A percentile compares a stretch with the other conserved stretches of the same genome.
Evolutionary conservation across 1,140 invertebrate genomes (phyloP).

Genomic region (Bombus difficillimus): DNA sequence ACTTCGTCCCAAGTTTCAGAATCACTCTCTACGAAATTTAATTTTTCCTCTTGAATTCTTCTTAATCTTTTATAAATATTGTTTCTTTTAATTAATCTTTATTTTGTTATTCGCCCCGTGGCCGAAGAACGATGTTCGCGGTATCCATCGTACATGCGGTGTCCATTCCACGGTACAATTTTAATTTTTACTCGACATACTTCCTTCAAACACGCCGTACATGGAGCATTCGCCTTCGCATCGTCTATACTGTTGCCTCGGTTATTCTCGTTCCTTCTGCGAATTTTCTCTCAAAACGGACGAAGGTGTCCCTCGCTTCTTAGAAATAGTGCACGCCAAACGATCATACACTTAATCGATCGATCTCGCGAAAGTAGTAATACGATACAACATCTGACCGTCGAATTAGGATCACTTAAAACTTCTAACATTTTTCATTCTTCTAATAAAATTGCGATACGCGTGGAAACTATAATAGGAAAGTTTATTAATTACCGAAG

Average conservation of each 20-base stretch:
- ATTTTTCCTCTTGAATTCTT: not conserved
- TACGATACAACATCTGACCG: not conserved
- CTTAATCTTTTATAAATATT: not conserved
- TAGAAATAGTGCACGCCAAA: not conserved
- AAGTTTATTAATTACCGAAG: not conserved
- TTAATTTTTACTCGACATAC: constrained; percentile 33
- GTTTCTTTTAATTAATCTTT: constrained; percentile 53
- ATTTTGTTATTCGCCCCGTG: constrained; percentile 42
- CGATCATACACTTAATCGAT: not conserved
- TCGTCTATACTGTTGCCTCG: constrained; percentile 5
- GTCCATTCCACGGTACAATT: constrained; percentile 72
- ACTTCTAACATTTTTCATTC: not conserved
- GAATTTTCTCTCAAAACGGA: not conserved
- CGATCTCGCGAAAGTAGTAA: not conserved
- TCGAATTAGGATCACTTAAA: not conserved
- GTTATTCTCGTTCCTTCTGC: not conserved
- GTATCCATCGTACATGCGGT: constrained; percentile 65
- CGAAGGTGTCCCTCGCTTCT: not conserved
- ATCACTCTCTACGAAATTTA: too few relatives aligned
- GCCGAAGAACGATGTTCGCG: constrained; percentile 63
- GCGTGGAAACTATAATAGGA: not conserved
- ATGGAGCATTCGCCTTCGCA: not conserved
- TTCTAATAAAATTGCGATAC: not conserved
- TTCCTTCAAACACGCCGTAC: constrained; percentile 1
- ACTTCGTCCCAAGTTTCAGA: too few relatives aligned